A percentile compares a stretch with the other conserved stretches of the same genome.
Evolutionary conservation across 2,797 vertebrate species (phyloP).

Genomic region (Hipposideros larvatus): DNA sequence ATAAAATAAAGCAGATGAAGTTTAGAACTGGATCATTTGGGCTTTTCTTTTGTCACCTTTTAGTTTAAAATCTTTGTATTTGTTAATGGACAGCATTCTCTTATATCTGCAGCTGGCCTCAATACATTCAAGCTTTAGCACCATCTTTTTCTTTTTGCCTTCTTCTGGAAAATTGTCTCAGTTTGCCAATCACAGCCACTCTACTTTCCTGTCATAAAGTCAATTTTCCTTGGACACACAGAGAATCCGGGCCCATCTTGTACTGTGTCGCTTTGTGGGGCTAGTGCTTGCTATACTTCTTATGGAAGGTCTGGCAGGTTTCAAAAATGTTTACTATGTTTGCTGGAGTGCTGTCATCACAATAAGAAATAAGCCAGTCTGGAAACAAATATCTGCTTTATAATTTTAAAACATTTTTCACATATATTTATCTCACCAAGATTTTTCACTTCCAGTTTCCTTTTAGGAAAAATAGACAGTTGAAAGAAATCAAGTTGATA

Average conservation of each 20-base stretch:
- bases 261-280: background rate
- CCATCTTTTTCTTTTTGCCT: background rate
- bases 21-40: background rate
- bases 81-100: background rate
- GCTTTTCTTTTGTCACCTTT: background rate
- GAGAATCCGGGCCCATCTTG: background rate
- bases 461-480: slow-evolving; percentile 9
- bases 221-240: background rate
- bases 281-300: background rate
- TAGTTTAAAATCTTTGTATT: slow-evolving; percentile 17
- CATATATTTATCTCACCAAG: background rate
- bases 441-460: background rate
- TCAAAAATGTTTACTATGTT: slow-evolving; percentile 5
- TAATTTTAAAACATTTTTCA: slow-evolving; percentile 34
- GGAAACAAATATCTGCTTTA: slow-evolving; percentile 27
- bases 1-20: slow-evolving; percentile 19
- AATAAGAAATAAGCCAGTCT: background rate
- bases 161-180: background rate
- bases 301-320: background rate
- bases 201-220: background rate
- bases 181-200: background rate
- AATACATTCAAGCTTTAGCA: background rate
- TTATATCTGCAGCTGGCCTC: slow-evolving; percentile 1
- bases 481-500: background rate
- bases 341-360: background rate